Conservation (phyloP, 2,113 vertebrate species). For the Cephalopterus ornatus region DNA sequence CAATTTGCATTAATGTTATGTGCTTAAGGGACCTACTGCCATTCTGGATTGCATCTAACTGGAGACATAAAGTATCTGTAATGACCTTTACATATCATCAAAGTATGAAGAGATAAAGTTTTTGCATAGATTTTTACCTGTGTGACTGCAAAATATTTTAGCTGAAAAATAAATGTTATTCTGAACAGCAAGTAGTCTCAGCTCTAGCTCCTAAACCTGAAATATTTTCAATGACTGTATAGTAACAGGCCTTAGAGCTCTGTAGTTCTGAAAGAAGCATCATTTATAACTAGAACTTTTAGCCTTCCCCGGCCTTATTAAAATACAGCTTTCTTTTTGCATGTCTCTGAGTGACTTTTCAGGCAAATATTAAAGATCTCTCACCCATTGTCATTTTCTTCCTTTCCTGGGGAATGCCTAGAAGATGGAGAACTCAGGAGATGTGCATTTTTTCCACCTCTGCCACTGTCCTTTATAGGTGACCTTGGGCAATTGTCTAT, state of each 20-base stretch:
- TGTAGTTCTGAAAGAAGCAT: background rate
- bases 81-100: background rate
- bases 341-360: background rate
- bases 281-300: conserved; percentile 2
- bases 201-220: conserved; percentile 53
- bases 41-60: conserved; percentile 19
- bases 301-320: background rate
- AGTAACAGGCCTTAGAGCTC: background rate
- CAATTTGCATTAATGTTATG: conserved; percentile 45
- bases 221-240: conserved; percentile 3
- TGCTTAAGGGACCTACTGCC: conserved; percentile 51
- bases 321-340: background rate
- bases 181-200: conserved; percentile 25
- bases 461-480: background rate
- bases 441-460: background rate
- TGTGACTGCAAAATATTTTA: background rate
- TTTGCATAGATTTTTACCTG: conserved; percentile 20
- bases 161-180: conserved; percentile 60
- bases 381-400: background rate
- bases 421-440: background rate
- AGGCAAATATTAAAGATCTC: background rate
- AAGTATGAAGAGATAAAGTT: conserved; percentile 37
- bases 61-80: conserved; percentile 44
- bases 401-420: background rate
- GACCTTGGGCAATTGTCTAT: background rate